A percentile compares a stretch with the other conserved stretches of the same genome.
phyloP scores from a whole-genome alignment of 2,888 invertebrate genomes.

The Heliconius aoede region DNA sequence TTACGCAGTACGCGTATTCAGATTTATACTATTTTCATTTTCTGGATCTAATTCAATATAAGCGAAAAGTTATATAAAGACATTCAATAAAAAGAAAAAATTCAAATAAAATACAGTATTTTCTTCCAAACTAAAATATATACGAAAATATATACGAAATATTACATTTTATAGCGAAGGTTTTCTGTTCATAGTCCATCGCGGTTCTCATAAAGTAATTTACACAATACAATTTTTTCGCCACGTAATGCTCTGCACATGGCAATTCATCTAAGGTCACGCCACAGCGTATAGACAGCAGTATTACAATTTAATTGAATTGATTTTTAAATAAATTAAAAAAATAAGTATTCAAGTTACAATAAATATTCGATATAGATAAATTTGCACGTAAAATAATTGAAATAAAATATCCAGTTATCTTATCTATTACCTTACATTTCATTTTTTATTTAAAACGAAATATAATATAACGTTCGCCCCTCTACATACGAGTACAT shows the following conservation, averaged over 20 bases:
- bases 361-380: too few relatives aligned
- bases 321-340: background rate
- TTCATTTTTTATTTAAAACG: too few relatives aligned
- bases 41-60: too few relatives aligned
- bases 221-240: slow-evolving; percentile 32
- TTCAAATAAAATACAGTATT: background rate
- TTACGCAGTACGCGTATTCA: too few relatives aligned
- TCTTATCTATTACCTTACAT: too few relatives aligned
- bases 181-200: slow-evolving; percentile 13
- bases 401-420: too few relatives aligned
- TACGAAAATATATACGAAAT: background rate
- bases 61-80: too few relatives aligned
- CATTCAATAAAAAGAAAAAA: background rate
- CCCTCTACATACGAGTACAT: too few relatives aligned
- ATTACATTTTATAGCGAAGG: slow-evolving; percentile 12
- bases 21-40: too few relatives aligned
- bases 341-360: background rate
- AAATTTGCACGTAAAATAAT: too few relatives aligned
- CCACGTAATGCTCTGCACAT: slow-evolving; percentile 33
- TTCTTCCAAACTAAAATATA: background rate
- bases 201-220: slow-evolving; percentile 30
- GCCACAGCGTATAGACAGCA: slow-evolving; percentile 6
- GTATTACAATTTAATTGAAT: background rate
- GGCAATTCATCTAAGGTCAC: slow-evolving; percentile 25
- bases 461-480: too few relatives aligned